These are phyloP conservation scores for Chrysochloris asiatica DNA, from an alignment of 2,113 vertebrate species.

Conservation along the genomic window DNA sequence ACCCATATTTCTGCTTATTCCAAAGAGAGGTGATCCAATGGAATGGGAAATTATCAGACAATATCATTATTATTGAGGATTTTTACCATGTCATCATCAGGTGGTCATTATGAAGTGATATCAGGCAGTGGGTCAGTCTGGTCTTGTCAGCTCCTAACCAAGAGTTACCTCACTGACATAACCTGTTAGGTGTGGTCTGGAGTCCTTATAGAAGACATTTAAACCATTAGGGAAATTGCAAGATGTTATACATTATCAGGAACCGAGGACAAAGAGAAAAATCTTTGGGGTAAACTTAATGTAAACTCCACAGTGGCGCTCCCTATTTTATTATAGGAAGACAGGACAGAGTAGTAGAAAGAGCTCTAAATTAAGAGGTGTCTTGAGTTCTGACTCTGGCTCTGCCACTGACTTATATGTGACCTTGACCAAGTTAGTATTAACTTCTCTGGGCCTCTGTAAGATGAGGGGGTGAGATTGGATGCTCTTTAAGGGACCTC, in stretches of 20 bases:
- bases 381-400: background rate
- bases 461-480: conserved; percentile 31
- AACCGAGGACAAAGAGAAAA: background rate
- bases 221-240: background rate
- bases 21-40: too few species aligned
- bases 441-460: conserved; percentile 5
- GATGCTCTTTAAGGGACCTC: conserved; percentile 37
- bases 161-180: background rate
- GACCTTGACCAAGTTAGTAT: background rate
- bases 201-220: background rate
- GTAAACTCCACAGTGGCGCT: background rate
- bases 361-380: background rate
- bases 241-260: background rate
- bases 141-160: background rate
- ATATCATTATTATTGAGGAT: too few species aligned
- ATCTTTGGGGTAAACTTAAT: background rate
- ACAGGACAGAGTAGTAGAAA: background rate
- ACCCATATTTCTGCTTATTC: too few species aligned
- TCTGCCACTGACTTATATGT: background rate
- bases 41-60: too few species aligned
- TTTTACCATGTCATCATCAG: background rate
- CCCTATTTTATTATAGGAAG: background rate
- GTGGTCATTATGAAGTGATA: background rate
- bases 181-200: background rate
- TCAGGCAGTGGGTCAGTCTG: background rate